phyloP scores from a whole-genome alignment of 2,113 vertebrate species.

The Nesoenas mayeri region DNA sequence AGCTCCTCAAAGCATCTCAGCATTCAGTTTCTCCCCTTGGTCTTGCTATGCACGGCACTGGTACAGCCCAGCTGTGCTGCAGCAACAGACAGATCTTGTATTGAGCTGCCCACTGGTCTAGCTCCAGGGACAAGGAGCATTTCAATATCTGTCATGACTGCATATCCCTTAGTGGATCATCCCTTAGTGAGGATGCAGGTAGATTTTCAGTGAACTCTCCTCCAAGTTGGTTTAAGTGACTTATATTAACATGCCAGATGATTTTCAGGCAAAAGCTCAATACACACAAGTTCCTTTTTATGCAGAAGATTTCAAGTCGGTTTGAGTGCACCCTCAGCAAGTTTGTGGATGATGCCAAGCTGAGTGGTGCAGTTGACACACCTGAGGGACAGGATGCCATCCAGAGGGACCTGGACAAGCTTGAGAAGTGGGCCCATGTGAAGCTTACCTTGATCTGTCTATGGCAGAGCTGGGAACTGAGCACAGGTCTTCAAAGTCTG shows the following conservation, averaged over 20 bases:
- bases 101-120: neutral
- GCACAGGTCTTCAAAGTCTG: neutral
- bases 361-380: no score
- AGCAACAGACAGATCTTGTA: neutral
- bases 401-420: neutral
- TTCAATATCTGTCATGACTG: neutral
- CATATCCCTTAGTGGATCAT: neutral
- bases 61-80: neutral
- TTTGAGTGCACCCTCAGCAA: neutral
- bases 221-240: neutral
- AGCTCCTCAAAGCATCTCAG: neutral
- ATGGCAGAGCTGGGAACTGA: neutral
- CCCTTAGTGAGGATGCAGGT: neutral
- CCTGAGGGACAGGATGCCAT: no score
- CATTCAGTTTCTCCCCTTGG: neutral
- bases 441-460: neutral
- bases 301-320: neutral
- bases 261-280: neutral
- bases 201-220: neutral
- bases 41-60: neutral
- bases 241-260: neutral
- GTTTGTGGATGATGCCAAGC: no score
- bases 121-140: neutral
- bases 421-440: neutral
- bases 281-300: neutral